Evolutionary conservation across 2,888 invertebrate genomes (phyloP), one percentile per base, ranked within the genome.

Genomic region (Hirtodrosophila confusa): DNA sequence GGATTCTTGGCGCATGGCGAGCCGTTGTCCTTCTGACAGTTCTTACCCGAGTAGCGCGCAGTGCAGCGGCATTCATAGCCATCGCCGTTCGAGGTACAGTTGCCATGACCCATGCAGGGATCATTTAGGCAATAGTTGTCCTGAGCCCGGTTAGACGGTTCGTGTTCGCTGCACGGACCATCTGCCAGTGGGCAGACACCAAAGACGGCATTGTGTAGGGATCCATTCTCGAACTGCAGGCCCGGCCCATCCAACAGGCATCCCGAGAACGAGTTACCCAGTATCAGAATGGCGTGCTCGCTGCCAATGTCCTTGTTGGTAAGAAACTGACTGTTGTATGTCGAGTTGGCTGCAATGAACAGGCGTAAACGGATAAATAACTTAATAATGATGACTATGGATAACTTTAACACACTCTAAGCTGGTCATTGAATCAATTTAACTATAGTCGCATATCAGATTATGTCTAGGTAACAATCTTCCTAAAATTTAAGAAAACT

Each of bases 171-270:
- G 94, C 96, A 96, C 82, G 94, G 94, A 80, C 94, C 95, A 4
- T 93, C 93, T 12, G 95, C 94, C 73, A 96, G 93, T 0, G 96
- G 96, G 89, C 97, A 97, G 43, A 93, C 91, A 4, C 95, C 96
- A 91, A 97, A 96, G 37, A 93, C 91, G 2, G 96, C 95, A 88
- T 95, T 95, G 77, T 94, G 93, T 50, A 95, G 93, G 60, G 93
- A 92, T 70, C 93, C 93, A 12, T 93, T 91, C 89, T 95, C 94
- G 91, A 97, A 96, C 86, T 95, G 94, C 39, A 97, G 93, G 71
- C 96, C 95, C n/a, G 97, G 97, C 0, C 97, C 97, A 92, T 97
- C 96, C 80, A 95, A 93, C 67, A 97, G 93, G 91, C 97, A 97
- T 70, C 97, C 97, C 86, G 94, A 94, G 92, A 96, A 97, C 78